Conservation (phyloP, 2,113 vertebrate species). For the Chaetura pelagica region DNA sequence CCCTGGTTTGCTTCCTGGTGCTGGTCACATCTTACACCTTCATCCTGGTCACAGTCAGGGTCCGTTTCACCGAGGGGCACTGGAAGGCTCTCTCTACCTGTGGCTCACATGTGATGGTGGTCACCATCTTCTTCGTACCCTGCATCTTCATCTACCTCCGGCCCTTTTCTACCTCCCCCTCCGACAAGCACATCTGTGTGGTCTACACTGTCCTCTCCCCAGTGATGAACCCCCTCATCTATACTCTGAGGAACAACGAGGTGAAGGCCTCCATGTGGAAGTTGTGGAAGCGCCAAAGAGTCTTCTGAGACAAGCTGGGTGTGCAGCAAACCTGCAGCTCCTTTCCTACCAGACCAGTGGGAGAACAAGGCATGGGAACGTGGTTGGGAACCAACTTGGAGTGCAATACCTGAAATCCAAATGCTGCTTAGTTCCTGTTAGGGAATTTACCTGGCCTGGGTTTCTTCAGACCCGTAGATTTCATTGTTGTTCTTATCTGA, state of each 20-base stretch:
- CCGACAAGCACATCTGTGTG: not conserved
- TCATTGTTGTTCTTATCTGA: not conserved
- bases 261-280: constrained; percentile 26
- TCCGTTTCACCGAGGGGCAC: not conserved
- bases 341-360: not conserved
- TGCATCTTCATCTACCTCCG: constrained; percentile 58
- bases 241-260: constrained; percentile 30
- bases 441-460: not conserved
- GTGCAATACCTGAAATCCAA: not conserved
- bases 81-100: constrained; percentile 62
- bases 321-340: not conserved
- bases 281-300: not conserved
- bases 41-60: constrained; percentile 38
- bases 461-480: not conserved
- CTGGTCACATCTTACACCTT: constrained; percentile 37
- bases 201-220: not conserved
- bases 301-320: not conserved
- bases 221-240: constrained; percentile 33
- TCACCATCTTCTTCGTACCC: constrained; percentile 59
- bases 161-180: not conserved
- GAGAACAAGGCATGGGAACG: not conserved
- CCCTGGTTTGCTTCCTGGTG: constrained; percentile 59
- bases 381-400: not conserved
- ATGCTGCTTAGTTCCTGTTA: not conserved
- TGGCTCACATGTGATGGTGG: not conserved